Conservation (phyloP, 1,140 invertebrate species). For the Stegodyphus mimosarum region DNA sequence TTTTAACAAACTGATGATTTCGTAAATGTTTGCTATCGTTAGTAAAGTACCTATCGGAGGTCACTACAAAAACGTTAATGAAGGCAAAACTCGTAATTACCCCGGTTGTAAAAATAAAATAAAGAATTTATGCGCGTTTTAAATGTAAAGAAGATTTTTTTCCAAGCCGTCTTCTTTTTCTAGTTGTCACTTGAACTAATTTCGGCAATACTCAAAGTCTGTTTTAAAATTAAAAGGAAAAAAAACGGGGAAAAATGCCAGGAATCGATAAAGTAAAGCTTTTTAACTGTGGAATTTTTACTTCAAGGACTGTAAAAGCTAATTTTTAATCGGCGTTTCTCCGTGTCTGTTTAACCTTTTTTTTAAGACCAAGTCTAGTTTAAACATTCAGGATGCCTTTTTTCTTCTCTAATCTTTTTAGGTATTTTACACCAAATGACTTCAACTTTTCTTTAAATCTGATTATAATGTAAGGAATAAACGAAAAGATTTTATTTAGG, state of each 20-base stretch:
- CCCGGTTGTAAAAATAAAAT: conserved; percentile 21
- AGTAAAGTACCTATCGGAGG: conserved; percentile 39
- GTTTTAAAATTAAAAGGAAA: no score
- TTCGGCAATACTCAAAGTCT: no score
- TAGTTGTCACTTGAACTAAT: no score
- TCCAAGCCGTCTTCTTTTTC: no score
- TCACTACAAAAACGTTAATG: conserved; percentile 52
- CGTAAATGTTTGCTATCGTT: conserved; percentile 52
- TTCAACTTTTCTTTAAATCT: neutral
- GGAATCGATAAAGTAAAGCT: conserved; percentile 24
- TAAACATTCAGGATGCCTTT: neutral
- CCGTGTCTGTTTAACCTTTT: neutral
- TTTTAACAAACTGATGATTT: conserved; percentile 54
- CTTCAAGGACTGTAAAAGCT: conserved; percentile 14
- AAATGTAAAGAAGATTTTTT: no score
- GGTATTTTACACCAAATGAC: conserved; percentile 4
- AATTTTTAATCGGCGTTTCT: conserved; percentile 33
- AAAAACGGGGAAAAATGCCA: no score
- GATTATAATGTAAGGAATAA: neutral
- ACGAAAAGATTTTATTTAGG: no score
- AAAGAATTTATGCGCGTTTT: neutral
- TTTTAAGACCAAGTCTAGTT: neutral
- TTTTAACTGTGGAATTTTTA: conserved; percentile 13
- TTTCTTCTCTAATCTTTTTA: neutral
- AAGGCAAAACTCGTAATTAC: conserved; percentile 47